Conservation (phyloP, 2,797 vertebrate genomes). For the Orientallactaga sibirica region DNA sequence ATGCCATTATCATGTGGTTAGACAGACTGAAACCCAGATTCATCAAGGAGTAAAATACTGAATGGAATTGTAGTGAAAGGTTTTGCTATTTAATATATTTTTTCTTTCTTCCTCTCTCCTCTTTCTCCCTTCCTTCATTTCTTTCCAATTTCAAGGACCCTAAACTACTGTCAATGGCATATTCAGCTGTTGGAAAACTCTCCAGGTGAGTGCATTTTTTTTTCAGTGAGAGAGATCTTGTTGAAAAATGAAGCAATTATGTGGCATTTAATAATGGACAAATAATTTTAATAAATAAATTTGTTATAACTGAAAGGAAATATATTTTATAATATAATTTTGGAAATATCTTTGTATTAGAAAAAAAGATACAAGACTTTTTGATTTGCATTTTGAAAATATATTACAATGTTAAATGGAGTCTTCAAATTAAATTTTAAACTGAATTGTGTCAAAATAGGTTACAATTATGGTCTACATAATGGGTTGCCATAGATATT, state of each 20-base stretch:
- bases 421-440: conserved; percentile 65
- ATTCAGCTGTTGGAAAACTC: conserved; percentile 98
- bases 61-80: conserved; percentile 59
- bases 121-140: conserved; percentile 44
- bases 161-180: conserved; percentile 96
- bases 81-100: conserved; percentile 57
- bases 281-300: conserved; percentile 11
- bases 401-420: conserved; percentile 5
- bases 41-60: conserved; percentile 71
- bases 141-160: conserved; percentile 92
- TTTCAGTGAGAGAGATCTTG: conserved; percentile 56
- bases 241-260: conserved; percentile 67
- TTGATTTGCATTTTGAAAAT: conserved; percentile 62
- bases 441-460: conserved; percentile 35
- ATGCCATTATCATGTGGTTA: conserved; percentile 37
- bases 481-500: not conserved
- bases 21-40: conserved; percentile 28
- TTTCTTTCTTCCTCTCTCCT: conserved; percentile 67
- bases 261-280: conserved; percentile 63
- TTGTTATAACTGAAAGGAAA: conserved; percentile 63
- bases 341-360: conserved; percentile 51
- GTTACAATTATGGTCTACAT: conserved; percentile 24
- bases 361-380: conserved; percentile 42
- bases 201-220: conserved; percentile 91
- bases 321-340: conserved; percentile 35